Conservation (phyloP, 2,113 vertebrate species). For the Thryonomys swinderianus region DNA sequence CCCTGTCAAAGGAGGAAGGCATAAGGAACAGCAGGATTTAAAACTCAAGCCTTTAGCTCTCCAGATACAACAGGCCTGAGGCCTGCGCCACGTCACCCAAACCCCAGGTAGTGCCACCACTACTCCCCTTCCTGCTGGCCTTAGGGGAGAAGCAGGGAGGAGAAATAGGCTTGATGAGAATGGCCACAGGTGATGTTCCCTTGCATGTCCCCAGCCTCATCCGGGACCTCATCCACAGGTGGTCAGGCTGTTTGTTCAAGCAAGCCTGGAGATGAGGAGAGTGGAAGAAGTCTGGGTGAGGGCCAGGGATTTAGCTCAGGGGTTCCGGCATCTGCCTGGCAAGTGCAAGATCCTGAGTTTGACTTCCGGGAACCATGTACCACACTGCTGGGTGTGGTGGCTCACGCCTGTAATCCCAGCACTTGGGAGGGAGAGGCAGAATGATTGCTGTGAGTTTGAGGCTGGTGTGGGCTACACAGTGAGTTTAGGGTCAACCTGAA, state of each 20-base stretch:
- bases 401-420: too few species aligned
- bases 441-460: too few species aligned
- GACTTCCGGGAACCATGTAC: too few species aligned
- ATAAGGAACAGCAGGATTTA: accelerated
- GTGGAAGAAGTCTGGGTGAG: not conserved
- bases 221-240: not conserved
- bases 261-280: not conserved
- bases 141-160: accelerated
- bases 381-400: too few species aligned
- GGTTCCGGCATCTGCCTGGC: too few species aligned
- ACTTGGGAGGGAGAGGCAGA: too few species aligned
- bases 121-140: accelerated
- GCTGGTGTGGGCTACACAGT: too few species aligned
- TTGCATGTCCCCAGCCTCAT: not conserved
- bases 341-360: too few species aligned
- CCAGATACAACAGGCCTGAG: accelerated
- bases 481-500: too few species aligned
- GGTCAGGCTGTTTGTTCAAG: not conserved
- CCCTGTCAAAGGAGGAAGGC: not conserved
- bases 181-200: not conserved
- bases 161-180: accelerated
- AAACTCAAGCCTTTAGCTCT: accelerated
- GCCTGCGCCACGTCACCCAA: not conserved
- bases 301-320: too few species aligned
- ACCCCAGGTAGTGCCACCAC: too few species aligned